Evolutionary conservation across 1,140 invertebrate species (phyloP), one percentile per base, ranked within the genome.

Genomic region (Heliconius melpomene): DNA sequence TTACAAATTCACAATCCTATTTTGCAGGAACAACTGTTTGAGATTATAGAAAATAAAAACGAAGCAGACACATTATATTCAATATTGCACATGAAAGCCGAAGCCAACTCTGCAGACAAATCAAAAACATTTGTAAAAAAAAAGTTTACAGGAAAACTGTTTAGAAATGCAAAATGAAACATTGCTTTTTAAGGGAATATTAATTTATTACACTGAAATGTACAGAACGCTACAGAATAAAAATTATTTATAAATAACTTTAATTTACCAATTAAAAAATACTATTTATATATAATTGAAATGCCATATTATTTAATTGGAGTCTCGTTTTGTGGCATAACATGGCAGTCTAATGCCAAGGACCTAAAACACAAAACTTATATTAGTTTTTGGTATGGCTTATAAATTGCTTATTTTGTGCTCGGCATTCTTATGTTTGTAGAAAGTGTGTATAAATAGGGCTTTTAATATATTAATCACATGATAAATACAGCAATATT

Each of bases 31-130:
- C 95, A 97, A 87, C 85, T 98, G 73, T 87, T 87, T 29, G 94
- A 96, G 79, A 93, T 98, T 54, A 85, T 98, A 78, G 96, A 96
- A 82, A 98, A 96, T 84, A 95, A 95, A 91, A 95, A 90, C 82
- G 95, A 96, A 88, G 95, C 96, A 20, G 94, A 95, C 82, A 93
- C 95, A 75, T 90, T 97, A 26, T 95, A 96, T 85, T 95, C 95
- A 72, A 96, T 96, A 83, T 88, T 97, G 46, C 96, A 97, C 84
- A 94, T 96, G 20, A 95, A 95, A 85, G 92, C 95, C 78, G 92
- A 95, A 88, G 90, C 95, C 9, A 75, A 90, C 2, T 95, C 96
- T 75, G 79, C 85, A 7, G 83, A 74, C 40, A 92, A 92, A 77
- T 85, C 91, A 23, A 93, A 92, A 87, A n/a, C 84, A 11, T 89